Evolutionary conservation across 2,888 invertebrate genomes (phyloP).

Genomic region (Trichopoda pennipes): DNA sequence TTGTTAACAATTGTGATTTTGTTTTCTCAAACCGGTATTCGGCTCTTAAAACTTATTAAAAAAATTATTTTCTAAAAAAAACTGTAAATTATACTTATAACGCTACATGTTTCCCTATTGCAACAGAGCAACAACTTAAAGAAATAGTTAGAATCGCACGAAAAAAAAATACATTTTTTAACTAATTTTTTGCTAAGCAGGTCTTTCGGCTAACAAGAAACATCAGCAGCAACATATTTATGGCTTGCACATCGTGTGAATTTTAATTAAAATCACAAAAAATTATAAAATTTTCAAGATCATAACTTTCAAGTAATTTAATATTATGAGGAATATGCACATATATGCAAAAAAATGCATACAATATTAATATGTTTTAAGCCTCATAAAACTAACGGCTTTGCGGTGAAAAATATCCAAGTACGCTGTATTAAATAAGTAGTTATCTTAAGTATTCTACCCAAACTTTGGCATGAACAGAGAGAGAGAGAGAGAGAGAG

Average conservation of each 20-base stretch:
- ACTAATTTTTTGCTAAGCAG: slow-evolving; percentile 16
- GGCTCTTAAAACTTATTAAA: background rate
- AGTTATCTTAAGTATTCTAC: background rate
- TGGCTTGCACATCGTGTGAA: slow-evolving; percentile 76
- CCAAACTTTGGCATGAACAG: background rate
- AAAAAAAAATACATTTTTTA: slow-evolving; percentile 14
- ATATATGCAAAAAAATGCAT: background rate
- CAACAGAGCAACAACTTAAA: slow-evolving; percentile 17
- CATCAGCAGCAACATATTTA: slow-evolving; percentile 35
- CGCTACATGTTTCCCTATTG: slow-evolving; percentile 6
- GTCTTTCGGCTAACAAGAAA: background rate
- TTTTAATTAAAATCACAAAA: slow-evolving; percentile 75
- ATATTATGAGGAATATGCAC: slow-evolving; percentile 28
- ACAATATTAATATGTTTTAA: slow-evolving; percentile 47
- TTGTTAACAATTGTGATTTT: too few species aligned
- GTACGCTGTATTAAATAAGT: background rate
- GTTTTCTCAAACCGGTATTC: slow-evolving; percentile 26
- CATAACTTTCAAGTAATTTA: slow-evolving; percentile 67
- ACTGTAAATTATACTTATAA: slow-evolving; percentile 37
- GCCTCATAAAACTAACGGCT: slow-evolving; percentile 64
- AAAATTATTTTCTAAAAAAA: slow-evolving; percentile 14
- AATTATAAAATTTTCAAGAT: slow-evolving; percentile 58
- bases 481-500: too few species aligned
- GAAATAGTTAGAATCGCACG: slow-evolving; percentile 39
- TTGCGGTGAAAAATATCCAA: background rate